phyloP scores from a whole-genome alignment of 2,888 invertebrate genomes.

The Rotaria socialis region DNA sequence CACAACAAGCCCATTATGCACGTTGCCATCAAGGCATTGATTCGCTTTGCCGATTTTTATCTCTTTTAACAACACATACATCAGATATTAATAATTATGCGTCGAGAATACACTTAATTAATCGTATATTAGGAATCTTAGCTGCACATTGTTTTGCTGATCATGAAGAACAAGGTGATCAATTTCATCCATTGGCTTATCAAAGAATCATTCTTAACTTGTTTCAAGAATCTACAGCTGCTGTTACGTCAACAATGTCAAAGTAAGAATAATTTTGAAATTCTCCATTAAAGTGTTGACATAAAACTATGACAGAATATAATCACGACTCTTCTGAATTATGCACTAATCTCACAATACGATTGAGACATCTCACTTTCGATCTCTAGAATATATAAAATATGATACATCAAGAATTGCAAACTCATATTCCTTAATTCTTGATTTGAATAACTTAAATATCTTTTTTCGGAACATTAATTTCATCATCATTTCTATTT shows the following conservation, averaged over 20 bases:
- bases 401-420: no score
- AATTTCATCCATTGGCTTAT: constrained; percentile 63
- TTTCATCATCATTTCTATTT: not conserved
- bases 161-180: constrained; percentile 34
- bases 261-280: not conserved
- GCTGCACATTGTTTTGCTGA: constrained; percentile 30
- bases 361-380: no score
- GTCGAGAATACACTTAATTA: constrained; percentile 27
- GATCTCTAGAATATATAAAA: no score
- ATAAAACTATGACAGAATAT: no score
- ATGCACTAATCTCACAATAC: no score
- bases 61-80: constrained; percentile 34
- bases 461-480: no score
- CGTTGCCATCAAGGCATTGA: constrained; percentile 33
- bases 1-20: constrained; percentile 19
- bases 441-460: no score
- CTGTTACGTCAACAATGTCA: not conserved
- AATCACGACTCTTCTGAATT: no score
- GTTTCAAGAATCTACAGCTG: constrained; percentile 74
- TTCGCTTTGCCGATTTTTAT: constrained; percentile 24
- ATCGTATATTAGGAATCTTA: not conserved
- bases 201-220: constrained; percentile 92
- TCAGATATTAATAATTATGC: not conserved
- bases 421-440: no score
- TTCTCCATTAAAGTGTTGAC: no score